Conservation (phyloP, 2,888 invertebrate genomes). For the Lycocerus yunnanus region DNA sequence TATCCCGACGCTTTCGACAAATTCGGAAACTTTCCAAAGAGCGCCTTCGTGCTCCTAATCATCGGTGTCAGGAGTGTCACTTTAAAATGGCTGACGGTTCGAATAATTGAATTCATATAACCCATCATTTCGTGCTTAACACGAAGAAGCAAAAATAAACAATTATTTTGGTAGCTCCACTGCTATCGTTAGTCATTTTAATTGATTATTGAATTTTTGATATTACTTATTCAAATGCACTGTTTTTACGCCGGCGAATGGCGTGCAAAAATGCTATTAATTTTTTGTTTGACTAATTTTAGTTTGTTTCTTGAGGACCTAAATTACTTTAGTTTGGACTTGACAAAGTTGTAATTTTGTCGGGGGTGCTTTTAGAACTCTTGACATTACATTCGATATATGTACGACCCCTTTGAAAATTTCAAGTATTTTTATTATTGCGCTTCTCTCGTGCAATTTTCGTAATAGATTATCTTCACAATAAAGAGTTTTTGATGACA, state of each 20-base stretch:
- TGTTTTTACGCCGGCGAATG: not conserved
- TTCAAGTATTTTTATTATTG: not conserved
- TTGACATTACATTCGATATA: too few relatives aligned
- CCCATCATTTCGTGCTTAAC: conserved; percentile 21
- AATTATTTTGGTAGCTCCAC: not conserved
- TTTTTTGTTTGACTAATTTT: not conserved
- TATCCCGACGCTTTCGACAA: conserved; percentile 7
- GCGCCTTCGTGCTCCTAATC: conserved; percentile 22
- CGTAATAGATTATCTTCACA: not conserved
- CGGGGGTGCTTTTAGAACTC: not conserved
- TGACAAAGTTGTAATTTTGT: not conserved
- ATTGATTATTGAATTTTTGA: not conserved
- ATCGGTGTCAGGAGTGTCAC: conserved; percentile 30
- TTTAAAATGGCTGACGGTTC: conserved; percentile 30
- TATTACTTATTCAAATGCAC: not conserved
- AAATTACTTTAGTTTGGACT: not conserved
- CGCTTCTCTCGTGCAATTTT: not conserved
- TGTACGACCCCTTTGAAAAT: not conserved
- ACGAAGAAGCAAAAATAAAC: conserved; percentile 6
- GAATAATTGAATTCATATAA: conserved; percentile 28
- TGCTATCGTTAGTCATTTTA: not conserved
- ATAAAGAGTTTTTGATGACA: not conserved
- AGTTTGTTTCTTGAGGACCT: not conserved
- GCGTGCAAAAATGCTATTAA: not conserved
- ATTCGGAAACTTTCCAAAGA: conserved; percentile 1